These are phyloP conservation scores for Epinotia demarniana DNA, from an alignment of 2,888 invertebrate genomes.

Conservation along the genomic window DNA sequence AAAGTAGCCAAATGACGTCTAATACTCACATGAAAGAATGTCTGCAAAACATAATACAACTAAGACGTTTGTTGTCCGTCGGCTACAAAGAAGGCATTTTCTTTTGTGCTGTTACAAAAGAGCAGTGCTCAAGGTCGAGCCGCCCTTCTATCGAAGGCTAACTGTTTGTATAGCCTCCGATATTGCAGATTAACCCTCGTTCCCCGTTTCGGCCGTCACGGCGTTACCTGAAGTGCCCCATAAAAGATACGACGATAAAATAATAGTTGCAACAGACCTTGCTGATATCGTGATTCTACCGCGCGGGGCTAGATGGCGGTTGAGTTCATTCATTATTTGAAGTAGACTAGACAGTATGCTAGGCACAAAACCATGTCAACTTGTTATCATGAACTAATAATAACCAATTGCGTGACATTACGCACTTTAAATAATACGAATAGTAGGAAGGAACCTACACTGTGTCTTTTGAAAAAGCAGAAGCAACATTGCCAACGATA, in stretches of 20 bases:
- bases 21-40: constrained; percentile 54
- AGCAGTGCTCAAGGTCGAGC: constrained; percentile 69
- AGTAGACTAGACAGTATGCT: too few relatives aligned
- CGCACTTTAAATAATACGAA: neutral
- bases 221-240: constrained; percentile 50
- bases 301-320: constrained; percentile 57
- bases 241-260: constrained; percentile 48
- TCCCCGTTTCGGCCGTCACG: constrained; percentile 51
- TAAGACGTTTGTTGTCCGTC: constrained; percentile 56
- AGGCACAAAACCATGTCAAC: neutral
- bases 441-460: neutral
- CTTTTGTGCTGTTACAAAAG: constrained; percentile 72
- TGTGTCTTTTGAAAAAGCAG: too few relatives aligned
- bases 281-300: constrained; percentile 46
- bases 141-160: constrained; percentile 61
- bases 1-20: constrained; percentile 51
- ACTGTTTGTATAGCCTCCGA: constrained; percentile 64
- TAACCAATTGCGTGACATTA: neutral
- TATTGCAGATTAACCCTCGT: constrained; percentile 67
- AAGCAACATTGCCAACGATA: neutral
- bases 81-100: constrained; percentile 68
- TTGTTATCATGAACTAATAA: neutral
- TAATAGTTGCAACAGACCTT: constrained; percentile 48
- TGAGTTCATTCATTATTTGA: neutral
- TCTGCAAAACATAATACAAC: constrained; percentile 52